A percentile compares a stretch with the other conserved stretches of the same genome.
These are phyloP conservation scores for Pseudomyrmex cubaensis DNA, from an alignment of 1,140 invertebrate species.

Conservation along the genomic window DNA sequence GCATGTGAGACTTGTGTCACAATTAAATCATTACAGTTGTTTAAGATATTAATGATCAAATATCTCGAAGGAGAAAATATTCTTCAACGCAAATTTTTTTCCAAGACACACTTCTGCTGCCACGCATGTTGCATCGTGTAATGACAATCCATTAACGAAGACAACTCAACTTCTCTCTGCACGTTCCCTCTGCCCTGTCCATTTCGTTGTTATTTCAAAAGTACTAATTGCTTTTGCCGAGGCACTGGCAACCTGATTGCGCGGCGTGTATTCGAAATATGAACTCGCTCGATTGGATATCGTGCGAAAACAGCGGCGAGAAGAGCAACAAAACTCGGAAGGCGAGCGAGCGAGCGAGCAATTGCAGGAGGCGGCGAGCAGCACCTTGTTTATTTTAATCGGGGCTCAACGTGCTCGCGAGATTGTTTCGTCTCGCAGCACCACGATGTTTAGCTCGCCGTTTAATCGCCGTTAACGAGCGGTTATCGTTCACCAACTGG, in stretches of 20 bases:
- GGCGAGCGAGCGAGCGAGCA: conserved; percentile 46
- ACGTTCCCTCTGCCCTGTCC: conserved; percentile 17
- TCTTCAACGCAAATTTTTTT: neutral
- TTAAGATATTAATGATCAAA: too few relatives aligned
- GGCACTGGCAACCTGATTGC: conserved; percentile 13
- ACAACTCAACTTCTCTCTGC: conserved; percentile 17
- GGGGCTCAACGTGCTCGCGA: conserved; percentile 72
- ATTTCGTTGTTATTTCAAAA: conserved; percentile 41
- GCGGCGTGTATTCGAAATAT: conserved; percentile 55
- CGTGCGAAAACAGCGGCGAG: conserved; percentile 52
- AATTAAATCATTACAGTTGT: too few relatives aligned
- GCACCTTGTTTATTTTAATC: conserved; percentile 81
- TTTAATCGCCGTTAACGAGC: conserved; percentile 83
- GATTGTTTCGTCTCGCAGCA: conserved; percentile 83
- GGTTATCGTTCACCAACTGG: conserved; percentile 82
- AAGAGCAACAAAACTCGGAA: conserved; percentile 44
- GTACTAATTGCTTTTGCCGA: conserved; percentile 47
- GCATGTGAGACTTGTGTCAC: too few relatives aligned
- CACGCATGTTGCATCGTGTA: neutral
- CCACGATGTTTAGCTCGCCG: conserved; percentile 80
- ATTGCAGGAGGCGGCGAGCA: conserved; percentile 63
- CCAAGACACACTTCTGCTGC: neutral
- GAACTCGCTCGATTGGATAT: conserved; percentile 51
- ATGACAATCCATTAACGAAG: conserved; percentile 34
- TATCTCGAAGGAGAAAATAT: too few relatives aligned